These are phyloP conservation scores for Ameiurus melas DNA, from an alignment of 2,113 vertebrate genomes.

Conservation along the genomic window DNA sequence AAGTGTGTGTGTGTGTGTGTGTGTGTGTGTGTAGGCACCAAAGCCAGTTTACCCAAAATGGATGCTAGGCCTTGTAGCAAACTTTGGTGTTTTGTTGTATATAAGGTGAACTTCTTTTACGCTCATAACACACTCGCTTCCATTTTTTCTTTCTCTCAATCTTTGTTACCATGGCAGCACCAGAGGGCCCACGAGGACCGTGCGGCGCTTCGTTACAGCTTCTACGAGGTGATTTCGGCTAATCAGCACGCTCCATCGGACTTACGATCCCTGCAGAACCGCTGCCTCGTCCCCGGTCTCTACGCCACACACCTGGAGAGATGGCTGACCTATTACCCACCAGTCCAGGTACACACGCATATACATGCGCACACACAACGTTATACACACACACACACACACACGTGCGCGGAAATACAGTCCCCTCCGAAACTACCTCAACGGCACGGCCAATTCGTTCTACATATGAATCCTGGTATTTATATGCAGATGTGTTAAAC, in stretches of 20 bases:
- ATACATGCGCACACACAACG: not conserved
- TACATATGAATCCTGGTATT: no score
- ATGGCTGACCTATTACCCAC: constrained; percentile 89
- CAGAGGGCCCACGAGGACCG: constrained; percentile 91
- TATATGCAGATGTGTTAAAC: no score
- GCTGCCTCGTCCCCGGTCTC: constrained; percentile 88
- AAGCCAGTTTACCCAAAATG: constrained; percentile 1
- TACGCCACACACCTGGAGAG: constrained; percentile 89
- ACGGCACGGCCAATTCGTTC: no score
- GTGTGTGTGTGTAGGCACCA: not conserved
- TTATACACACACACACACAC: not conserved
- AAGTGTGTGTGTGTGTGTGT: constrained; percentile 36
- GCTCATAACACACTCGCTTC: not conserved
- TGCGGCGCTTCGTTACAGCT: constrained; percentile 85
- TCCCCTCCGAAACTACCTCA: no score
- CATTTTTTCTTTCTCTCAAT: not conserved
- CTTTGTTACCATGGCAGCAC: constrained; percentile 73
- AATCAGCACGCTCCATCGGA: constrained; percentile 78
- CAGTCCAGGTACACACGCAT: constrained; percentile 74
- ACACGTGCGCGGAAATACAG: not conserved
- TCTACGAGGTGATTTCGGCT: constrained; percentile 92
- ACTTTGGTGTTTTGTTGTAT: not conserved
- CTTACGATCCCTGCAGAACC: constrained; percentile 87
- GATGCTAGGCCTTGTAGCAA: not conserved
- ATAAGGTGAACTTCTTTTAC: not conserved